Evolutionary conservation across 2,113 vertebrate genomes (phyloP).

Genomic region (Apodemus speciosus): DNA sequence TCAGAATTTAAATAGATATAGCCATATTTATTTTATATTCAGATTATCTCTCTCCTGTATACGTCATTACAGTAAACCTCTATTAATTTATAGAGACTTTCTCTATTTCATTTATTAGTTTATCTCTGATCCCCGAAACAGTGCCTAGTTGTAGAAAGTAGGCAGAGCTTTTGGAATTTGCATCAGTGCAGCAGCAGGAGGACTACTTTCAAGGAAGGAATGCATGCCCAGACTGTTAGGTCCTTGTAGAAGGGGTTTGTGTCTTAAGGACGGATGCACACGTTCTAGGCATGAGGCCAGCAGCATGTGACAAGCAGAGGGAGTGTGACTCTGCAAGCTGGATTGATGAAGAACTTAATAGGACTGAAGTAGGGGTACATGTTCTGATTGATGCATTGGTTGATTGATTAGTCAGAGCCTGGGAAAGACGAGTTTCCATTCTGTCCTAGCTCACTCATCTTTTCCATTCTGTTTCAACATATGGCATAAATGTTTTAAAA

Average conservation of each 20-base stretch:
- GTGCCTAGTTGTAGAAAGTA: not conserved
- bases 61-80: not conserved
- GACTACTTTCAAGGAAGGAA: not conserved
- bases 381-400: not conserved
- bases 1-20: not conserved
- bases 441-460: not conserved
- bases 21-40: not conserved
- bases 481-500: constrained; percentile 26
- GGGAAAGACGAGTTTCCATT: not conserved
- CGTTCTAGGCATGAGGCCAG: not conserved
- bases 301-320: not conserved
- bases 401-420: not conserved
- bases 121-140: not conserved
- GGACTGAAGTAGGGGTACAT: not conserved
- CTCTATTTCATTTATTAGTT: not conserved
- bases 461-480: not conserved
- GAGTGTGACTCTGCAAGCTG: not conserved
- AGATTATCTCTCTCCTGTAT: not conserved
- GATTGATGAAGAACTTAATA: not conserved
- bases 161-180: not conserved
- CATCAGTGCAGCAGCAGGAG: not conserved
- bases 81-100: not conserved
- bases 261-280: not conserved
- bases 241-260: not conserved
- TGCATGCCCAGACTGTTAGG: not conserved